These are phyloP conservation scores for Scotopteryx bipunctaria DNA, from an alignment of 2,888 invertebrate species.

Conservation along the genomic window DNA sequence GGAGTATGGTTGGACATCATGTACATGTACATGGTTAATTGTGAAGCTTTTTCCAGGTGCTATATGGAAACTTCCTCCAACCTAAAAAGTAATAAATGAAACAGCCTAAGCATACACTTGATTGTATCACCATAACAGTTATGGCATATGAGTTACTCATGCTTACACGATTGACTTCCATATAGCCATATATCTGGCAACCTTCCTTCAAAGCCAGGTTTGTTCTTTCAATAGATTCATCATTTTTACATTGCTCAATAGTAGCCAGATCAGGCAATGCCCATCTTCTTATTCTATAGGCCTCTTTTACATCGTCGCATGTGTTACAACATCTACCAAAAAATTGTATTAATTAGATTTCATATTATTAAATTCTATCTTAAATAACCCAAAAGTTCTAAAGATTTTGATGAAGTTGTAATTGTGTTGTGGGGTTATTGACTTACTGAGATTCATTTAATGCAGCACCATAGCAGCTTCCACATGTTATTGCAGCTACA, in stretches of 20 bases:
- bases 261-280: conserved; percentile 90
- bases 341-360: not conserved
- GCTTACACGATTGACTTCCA: conserved; percentile 95
- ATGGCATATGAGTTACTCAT: no score
- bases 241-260: conserved; percentile 95
- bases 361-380: no score
- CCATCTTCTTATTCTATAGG: conserved; percentile 94
- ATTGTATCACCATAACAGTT: no score
- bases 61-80: conserved; percentile 98
- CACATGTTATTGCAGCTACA: conserved; percentile 86
- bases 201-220: conserved; percentile 95
- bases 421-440: not conserved
- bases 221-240: conserved; percentile 88
- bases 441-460: conserved; percentile 85
- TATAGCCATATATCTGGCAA: conserved; percentile 96
- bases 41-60: conserved; percentile 98
- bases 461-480: conserved; percentile 97
- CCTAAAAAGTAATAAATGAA: conserved; percentile 61
- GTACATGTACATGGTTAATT: conserved; percentile 97
- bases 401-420: not conserved
- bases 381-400: no score
- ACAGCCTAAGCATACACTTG: no score
- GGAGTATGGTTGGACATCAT: conserved; percentile 96
- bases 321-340: conserved; percentile 95
- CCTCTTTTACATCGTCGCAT: conserved; percentile 97